Evolutionary conservation across 2,113 vertebrate genomes (phyloP), one percentile per base, ranked within the genome.

Genomic region (Neodon shergylaensis): DNA sequence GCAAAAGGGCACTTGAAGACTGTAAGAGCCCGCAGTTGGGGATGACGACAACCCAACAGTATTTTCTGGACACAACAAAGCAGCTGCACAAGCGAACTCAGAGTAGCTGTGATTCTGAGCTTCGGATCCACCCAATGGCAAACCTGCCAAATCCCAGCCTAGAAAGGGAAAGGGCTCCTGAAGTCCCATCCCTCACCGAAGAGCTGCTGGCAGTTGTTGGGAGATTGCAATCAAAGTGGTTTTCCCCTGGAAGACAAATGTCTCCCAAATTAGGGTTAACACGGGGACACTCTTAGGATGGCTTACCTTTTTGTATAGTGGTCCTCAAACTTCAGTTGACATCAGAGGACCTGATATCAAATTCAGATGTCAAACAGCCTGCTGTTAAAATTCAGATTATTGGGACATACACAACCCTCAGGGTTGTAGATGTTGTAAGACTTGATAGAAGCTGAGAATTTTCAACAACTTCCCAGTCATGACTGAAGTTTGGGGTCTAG

Each of bases 191-290:
- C 39, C 58, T 63, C 42, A 39, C 58, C 31, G 26, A 42, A 42
- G n/a, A 42, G n/a, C 36, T 11, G 17, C 58, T 31, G 7, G 14
- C n/a, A 83, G 16, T 42, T 63, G n/a, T 28, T 17, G 82, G 58
- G 24, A 19, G 42, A 72, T 49, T 93, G 42, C 36, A 70, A 85
- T 52, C 31, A 44, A 85, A 79, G 10, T 73, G 66, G 5, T 17
- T 92, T 95, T 96, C 58, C 44, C 79, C 17, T 42, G 65, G 74
- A 76, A 49, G 17, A 47, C n/a, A 81, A 91, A 87, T 47, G 13
- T 39, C 54, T 5, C n/a, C 16, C 21, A 52, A 91, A 33, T 88
- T 77, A 72, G 58, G 26, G 66, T 93, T 79, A n/a, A 17, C 28
- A 44, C 28, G 74, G 42, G 28, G 22, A 47, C 11, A 95, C 84